A percentile compares a stretch with the other conserved stretches of the same genome.
These are phyloP conservation scores for Synaphobranchus kaupii DNA, from an alignment of 2,797 vertebrate species.

Conservation along the genomic window DNA sequence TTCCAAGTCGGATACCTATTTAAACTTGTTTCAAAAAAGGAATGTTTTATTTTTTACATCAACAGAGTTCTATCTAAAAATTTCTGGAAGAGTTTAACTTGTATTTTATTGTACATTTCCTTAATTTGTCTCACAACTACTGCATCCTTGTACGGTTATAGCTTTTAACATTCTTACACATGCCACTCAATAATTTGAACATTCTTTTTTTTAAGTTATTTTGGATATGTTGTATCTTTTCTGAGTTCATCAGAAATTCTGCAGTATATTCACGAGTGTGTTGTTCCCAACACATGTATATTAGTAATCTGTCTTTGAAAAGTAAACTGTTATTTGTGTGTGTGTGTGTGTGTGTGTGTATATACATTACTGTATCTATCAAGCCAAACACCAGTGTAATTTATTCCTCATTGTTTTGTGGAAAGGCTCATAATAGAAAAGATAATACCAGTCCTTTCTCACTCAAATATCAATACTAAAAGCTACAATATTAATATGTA, in stretches of 20 bases:
- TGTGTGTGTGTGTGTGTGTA: neutral
- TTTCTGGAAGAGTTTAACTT: constrained; percentile 15
- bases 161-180: neutral
- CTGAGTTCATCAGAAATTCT: neutral
- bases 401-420: constrained; percentile 8
- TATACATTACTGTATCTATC: constrained; percentile 17
- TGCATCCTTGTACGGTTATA: constrained; percentile 18
- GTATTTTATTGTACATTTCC: constrained; percentile 33
- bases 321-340: constrained; percentile 2
- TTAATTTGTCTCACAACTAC: constrained; percentile 37
- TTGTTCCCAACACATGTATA: constrained; percentile 2
- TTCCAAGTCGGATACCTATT: constrained; percentile 50
- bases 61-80: constrained; percentile 43
- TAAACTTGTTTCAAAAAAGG: constrained; percentile 24
- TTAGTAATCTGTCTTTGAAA: constrained; percentile 22
- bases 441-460: neutral
- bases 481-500: neutral
- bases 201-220: constrained; percentile 23
- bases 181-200: constrained; percentile 1
- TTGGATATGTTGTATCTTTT: neutral
- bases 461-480: neutral
- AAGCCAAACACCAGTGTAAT: constrained; percentile 8
- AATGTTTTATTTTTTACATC: constrained; percentile 43
- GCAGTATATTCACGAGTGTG: constrained; percentile 3
- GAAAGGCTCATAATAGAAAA: neutral